These are phyloP conservation scores for Drosophila colorata DNA, from an alignment of 2,888 invertebrate species.

Conservation along the genomic window DNA sequence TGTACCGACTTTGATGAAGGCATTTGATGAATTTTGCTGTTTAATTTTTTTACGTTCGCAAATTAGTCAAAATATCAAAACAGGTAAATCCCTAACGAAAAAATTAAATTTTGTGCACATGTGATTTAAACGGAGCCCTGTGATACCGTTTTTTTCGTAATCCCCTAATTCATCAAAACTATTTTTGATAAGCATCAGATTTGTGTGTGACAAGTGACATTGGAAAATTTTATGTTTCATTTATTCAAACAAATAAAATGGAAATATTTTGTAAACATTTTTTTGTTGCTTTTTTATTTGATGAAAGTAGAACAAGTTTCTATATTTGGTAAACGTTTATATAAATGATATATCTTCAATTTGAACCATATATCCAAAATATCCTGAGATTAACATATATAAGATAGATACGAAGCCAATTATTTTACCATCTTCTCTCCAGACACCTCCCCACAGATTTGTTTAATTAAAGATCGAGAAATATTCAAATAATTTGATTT, in stretches of 20 bases:
- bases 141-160: conserved; percentile 45
- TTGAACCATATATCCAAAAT: too few species aligned
- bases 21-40: conserved; percentile 66
- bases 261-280: too few species aligned
- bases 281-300: too few species aligned
- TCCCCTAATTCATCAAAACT: conserved; percentile 58
- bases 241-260: too few species aligned
- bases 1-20: conserved; percentile 41
- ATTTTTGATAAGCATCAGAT: conserved; percentile 31
- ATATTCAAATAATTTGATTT: conserved; percentile 58
- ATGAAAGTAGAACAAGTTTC: too few species aligned
- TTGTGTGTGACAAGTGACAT: background rate
- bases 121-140: conserved; percentile 47
- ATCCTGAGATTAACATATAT: background rate
- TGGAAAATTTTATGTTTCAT: background rate
- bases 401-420: background rate
- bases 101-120: conserved; percentile 46
- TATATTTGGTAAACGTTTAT: too few species aligned
- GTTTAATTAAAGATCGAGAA: conserved; percentile 27
- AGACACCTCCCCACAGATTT: too few species aligned
- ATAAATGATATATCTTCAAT: too few species aligned
- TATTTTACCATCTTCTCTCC: background rate
- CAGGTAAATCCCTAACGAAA: conserved; percentile 39
- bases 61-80: conserved; percentile 63
- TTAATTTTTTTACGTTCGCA: conserved; percentile 28